Conservation (phyloP, 2,797 vertebrate species). For the Tragelaphus eurycerus region DNA sequence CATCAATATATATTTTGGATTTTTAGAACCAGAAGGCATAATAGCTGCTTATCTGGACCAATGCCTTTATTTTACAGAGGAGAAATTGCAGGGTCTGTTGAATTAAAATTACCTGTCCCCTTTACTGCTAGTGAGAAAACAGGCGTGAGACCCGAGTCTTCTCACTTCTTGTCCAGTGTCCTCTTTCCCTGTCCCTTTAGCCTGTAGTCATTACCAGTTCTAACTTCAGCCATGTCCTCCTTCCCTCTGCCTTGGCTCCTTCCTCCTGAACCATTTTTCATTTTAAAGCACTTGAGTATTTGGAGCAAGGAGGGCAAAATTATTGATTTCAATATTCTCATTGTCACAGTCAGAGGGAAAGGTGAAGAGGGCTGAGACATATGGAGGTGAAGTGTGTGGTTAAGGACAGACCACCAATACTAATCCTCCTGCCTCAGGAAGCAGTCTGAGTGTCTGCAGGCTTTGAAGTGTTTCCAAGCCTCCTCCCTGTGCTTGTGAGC, state of each 20-base stretch:
- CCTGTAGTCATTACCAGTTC: background rate
- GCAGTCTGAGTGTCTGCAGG: background rate
- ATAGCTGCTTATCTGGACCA: background rate
- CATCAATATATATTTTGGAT: background rate
- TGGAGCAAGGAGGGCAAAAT: constrained; percentile 33
- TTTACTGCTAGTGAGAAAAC: background rate
- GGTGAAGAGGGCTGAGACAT: constrained; percentile 54
- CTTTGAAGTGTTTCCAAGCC: background rate
- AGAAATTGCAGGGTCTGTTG: background rate
- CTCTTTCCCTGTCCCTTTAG: background rate
- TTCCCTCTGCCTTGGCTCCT: constrained; percentile 12
- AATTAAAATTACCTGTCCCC: background rate
- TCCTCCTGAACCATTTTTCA: constrained; percentile 18
- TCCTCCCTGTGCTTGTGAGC: background rate
- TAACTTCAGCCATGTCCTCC: background rate
- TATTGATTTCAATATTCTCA: constrained; percentile 48
- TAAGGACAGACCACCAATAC: background rate
- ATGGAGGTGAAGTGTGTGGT: constrained; percentile 35
- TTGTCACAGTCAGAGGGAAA: constrained; percentile 50
- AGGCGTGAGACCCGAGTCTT: background rate
- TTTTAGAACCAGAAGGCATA: background rate
- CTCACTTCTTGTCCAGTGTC: background rate
- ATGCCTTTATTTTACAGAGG: background rate
- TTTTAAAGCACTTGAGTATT: constrained; percentile 19
- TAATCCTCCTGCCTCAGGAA: background rate